Evolutionary conservation across 1,140 invertebrate genomes (phyloP).

Genomic region (Caenorhabditis tropicalis): DNA sequence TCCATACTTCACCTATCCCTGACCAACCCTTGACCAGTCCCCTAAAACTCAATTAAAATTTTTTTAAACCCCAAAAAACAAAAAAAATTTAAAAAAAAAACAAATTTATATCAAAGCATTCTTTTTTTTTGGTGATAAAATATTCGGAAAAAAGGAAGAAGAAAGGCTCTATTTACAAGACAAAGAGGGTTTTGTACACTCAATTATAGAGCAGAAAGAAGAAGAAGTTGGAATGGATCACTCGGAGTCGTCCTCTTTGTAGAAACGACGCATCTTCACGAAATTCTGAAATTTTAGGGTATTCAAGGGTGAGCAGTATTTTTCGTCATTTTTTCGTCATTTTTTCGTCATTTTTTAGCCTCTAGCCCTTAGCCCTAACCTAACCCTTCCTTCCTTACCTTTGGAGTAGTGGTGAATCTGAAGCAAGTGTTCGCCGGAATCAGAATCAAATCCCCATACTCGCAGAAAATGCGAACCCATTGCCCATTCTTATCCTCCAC

Average conservation of each 20-base stretch:
- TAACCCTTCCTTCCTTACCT: neutral
- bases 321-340: neutral
- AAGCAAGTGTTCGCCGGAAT: conserved; percentile 57
- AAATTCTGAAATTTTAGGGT: conserved; percentile 64
- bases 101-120: no score
- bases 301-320: neutral
- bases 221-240: neutral
- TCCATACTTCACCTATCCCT: no score
- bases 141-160: neutral
- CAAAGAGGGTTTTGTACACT: neutral
- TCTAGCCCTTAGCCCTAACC: neutral
- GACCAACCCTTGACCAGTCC: no score
- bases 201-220: neutral
- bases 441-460: conserved; percentile 60
- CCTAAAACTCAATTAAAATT: no score
- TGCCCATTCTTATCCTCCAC: conserved; percentile 67
- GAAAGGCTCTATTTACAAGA: conserved; percentile 13
- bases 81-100: no score
- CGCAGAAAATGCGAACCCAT: conserved; percentile 66
- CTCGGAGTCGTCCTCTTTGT: conserved; percentile 62
- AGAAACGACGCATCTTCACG: conserved; percentile 71
- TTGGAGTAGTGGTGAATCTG: conserved; percentile 60
- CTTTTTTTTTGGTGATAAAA: neutral
- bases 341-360: neutral
- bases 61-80: no score